phyloP scores from a whole-genome alignment of 2,888 invertebrate species.

The Gymnosoma rotundatum region DNA sequence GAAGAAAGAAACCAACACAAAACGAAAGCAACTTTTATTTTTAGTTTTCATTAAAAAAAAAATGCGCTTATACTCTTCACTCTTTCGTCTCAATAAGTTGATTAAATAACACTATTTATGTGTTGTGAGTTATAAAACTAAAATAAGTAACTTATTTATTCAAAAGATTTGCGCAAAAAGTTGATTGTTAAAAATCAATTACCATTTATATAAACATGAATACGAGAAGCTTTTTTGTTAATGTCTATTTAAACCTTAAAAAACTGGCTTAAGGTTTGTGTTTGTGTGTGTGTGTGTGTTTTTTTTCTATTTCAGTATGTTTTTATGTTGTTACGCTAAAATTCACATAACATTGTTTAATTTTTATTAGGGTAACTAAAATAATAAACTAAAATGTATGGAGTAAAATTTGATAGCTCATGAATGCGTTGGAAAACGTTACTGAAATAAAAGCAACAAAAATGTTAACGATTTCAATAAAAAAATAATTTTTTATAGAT shows the following conservation, averaged over 20 bases:
- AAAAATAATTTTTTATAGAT: too few species aligned
- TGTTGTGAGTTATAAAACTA: constrained; percentile 1
- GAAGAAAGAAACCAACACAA: too few species aligned
- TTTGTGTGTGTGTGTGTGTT: neutral
- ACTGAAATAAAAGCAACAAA: neutral
- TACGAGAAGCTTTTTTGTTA: neutral
- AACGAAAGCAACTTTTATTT: too few species aligned
- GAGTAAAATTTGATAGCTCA: neutral
- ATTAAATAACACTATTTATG: neutral
- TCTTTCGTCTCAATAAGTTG: neutral
- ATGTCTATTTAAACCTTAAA: neutral
- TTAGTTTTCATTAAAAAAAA: neutral
- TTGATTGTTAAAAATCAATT: constrained; percentile 30
- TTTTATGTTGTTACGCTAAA: constrained; percentile 61
- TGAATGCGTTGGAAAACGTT: neutral
- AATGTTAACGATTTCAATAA: too few species aligned
- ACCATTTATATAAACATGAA: constrained; percentile 23
- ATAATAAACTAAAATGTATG: neutral
- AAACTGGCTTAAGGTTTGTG: neutral
- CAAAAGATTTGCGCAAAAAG: constrained; percentile 6
- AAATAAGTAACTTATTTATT: constrained; percentile 6
- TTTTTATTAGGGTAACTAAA: constrained; percentile 33
- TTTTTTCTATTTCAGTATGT: neutral
- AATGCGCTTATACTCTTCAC: neutral
- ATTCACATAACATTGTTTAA: constrained; percentile 59